Conservation (phyloP, 2,797 vertebrate species). For the Enoplosus armatus region DNA sequence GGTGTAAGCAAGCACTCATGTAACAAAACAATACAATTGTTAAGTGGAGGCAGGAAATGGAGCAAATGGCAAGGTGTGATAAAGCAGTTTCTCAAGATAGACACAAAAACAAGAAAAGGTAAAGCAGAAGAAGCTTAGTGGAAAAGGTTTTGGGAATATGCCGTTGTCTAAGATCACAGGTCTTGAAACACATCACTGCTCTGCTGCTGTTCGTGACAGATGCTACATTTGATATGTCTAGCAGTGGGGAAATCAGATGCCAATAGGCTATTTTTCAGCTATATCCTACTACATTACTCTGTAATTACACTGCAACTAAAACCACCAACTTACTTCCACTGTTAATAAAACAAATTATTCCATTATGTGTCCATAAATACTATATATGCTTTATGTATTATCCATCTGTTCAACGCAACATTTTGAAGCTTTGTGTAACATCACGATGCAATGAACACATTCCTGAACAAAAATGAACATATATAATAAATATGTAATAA, state of each 20-base stretch:
- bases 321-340: background rate
- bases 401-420: too few species aligned
- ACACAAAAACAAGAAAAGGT: background rate
- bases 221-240: background rate
- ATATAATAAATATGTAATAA: background rate
- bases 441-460: background rate
- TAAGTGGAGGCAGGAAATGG: background rate
- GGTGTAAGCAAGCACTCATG: background rate
- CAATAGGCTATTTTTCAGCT: background rate
- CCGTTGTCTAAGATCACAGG: background rate
- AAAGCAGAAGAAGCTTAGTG: background rate
- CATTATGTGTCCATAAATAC: background rate
- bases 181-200: background rate
- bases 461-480: background rate
- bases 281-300: background rate
- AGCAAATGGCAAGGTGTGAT: background rate
- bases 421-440: background rate
- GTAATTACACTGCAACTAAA: background rate
- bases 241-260: background rate
- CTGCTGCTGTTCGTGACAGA: background rate
- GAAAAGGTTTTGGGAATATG: background rate
- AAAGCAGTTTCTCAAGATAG: background rate
- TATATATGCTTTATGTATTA: background rate
- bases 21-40: slow-evolving; percentile 12
- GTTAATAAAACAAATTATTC: background rate